Conservation (phyloP, 2,113 vertebrate species). For the Poicephalus meyeri region DNA sequence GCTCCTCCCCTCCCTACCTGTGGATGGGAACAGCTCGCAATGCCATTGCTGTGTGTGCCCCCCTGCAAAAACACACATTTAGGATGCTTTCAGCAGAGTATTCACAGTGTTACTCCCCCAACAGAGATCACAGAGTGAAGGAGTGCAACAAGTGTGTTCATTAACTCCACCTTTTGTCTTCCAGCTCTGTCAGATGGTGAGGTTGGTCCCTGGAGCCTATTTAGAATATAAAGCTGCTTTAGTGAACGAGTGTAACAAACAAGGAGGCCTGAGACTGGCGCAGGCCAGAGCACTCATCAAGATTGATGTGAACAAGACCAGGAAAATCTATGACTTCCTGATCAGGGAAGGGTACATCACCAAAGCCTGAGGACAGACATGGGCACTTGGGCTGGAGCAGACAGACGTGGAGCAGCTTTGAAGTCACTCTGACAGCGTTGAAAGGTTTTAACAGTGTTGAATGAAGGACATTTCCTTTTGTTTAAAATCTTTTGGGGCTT, state of each 20-base stretch:
- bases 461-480: conserved; percentile 43
- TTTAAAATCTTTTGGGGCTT: neutral
- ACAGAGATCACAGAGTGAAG: neutral
- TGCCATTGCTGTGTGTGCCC: neutral
- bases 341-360: conserved; percentile 97
- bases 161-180: conserved; percentile 71
- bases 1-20: conserved; percentile 62
- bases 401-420: neutral
- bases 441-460: conserved; percentile 15
- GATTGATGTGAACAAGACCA: conserved; percentile 99
- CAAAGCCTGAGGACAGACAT: conserved; percentile 79
- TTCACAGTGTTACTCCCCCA: neutral
- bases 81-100: neutral
- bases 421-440: neutral
- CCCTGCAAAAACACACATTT: neutral
- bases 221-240: conserved; percentile 97
- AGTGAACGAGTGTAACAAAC: conserved; percentile 92
- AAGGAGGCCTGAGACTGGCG: conserved; percentile 92
- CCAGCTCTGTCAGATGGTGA: conserved; percentile 96
- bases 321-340: conserved; percentile 98
- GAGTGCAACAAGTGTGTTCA: conserved; percentile 35
- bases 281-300: conserved; percentile 97
- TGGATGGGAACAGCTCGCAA: neutral
- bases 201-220: conserved; percentile 96
- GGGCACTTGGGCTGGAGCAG: neutral